These are phyloP conservation scores for Halisarca cf. caerulea DNA, from an alignment of 37 sponge, comb jelly and placozoan species.

Conservation along the genomic window DNA sequence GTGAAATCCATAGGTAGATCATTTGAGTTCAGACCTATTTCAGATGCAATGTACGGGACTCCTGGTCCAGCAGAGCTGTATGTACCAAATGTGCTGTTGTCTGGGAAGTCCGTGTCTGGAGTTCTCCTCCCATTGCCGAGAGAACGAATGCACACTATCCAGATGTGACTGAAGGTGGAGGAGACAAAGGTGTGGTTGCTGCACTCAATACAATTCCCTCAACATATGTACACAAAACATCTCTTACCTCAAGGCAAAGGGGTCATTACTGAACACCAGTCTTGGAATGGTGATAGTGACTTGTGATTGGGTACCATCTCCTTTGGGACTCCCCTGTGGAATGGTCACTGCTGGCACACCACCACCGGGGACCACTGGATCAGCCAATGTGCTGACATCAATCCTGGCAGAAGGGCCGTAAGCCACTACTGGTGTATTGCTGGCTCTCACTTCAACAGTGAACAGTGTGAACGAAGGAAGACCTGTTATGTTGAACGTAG, in stretches of 20 bases:
- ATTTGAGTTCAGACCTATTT: not conserved
- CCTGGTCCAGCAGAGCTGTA: not conserved
- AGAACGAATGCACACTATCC: not conserved
- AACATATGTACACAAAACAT: not conserved
- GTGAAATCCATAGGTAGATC: not conserved
- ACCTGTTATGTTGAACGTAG: not conserved
- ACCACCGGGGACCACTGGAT: too few relatives aligned
- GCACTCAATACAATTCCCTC: not conserved
- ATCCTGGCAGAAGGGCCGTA: not conserved
- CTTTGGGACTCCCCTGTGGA: not conserved
- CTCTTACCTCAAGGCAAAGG: not conserved
- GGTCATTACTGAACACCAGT: not conserved
- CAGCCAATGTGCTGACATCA: not conserved
- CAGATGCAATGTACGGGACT: not conserved
- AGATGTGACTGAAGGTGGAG: not conserved
- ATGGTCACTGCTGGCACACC: too few relatives aligned
- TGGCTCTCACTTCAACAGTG: not conserved
- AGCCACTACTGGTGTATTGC: not conserved
- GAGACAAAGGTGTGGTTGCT: too few relatives aligned
- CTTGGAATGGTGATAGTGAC: not conserved
- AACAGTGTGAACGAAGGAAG: not conserved
- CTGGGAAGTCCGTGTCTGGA: not conserved
- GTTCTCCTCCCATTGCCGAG: not conserved
- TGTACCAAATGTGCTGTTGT: not conserved
- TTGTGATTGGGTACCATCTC: not conserved